phyloP scores from a whole-genome alignment of 35 echinoderm and acorn worm species.

The Amphiura filiformis region DNA sequence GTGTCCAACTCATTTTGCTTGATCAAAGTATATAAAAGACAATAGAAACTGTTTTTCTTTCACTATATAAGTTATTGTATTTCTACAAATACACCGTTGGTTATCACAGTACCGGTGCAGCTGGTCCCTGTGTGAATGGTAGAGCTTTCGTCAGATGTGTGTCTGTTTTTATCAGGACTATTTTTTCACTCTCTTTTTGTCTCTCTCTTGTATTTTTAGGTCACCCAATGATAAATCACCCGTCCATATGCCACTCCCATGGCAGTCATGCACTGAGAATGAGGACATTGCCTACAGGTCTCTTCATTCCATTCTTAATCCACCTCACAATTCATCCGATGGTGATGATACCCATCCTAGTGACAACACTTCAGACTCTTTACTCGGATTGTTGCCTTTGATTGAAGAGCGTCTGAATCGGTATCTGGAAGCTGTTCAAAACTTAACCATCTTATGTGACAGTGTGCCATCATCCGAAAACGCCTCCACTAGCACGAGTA shows the following conservation, averaged over 20 bases:
- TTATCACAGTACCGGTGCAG: too few relatives aligned
- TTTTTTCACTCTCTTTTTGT: too few relatives aligned
- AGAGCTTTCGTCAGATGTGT: too few relatives aligned
- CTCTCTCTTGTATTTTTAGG: too few relatives aligned
- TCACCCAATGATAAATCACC: neutral
- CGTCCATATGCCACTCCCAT: neutral
- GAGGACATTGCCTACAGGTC: neutral
- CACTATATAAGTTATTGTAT: too few relatives aligned
- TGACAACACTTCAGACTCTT: neutral
- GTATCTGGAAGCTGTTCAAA: neutral
- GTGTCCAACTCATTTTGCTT: too few relatives aligned
- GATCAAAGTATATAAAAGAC: too few relatives aligned
- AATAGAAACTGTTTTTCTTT: too few relatives aligned
- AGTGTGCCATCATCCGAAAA: neutral
- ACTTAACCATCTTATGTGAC: neutral
- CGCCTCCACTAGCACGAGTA: neutral
- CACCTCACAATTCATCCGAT: neutral
- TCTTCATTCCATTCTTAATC: neutral
- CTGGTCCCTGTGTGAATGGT: too few relatives aligned
- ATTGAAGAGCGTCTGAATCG: neutral
- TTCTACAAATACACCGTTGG: too few relatives aligned
- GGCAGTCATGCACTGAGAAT: neutral
- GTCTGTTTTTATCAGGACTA: too few relatives aligned
- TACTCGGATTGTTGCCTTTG: neutral
- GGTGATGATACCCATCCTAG: neutral